Percentiles rank a stretch among this genome's conserved stretches.
Conservation (phyloP, 2,888 invertebrate genomes). For the Glyphotaelius pellucidus region DNA sequence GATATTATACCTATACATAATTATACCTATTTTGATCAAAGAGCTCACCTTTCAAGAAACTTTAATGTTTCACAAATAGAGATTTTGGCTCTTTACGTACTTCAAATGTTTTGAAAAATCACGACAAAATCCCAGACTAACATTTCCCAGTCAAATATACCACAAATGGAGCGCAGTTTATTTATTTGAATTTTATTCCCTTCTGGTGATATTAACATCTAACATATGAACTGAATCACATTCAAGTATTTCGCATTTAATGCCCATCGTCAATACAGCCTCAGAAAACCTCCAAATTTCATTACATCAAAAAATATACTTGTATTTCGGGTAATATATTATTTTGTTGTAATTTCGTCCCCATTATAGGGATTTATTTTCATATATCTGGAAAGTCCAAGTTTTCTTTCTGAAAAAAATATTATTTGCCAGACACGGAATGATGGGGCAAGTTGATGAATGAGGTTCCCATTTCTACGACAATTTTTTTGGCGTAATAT, state of each 20-base stretch:
- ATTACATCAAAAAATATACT: constrained; percentile 37
- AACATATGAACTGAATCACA: constrained; percentile 60
- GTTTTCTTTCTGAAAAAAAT: constrained; percentile 57
- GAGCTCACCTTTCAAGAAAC: neutral
- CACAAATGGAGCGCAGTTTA: constrained; percentile 64
- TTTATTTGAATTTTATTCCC: constrained; percentile 65
- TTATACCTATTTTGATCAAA: too few relatives aligned
- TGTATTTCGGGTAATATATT: neutral
- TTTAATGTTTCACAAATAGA: neutral
- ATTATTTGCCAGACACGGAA: constrained; percentile 52
- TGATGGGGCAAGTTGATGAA: constrained; percentile 60
- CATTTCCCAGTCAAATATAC: neutral
- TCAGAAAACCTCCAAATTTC: constrained; percentile 47
- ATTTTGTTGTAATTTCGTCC: neutral
- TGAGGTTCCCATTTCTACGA: constrained; percentile 60
- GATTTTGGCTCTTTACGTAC: neutral
- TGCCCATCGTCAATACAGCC: constrained; percentile 45
- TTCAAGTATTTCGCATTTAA: constrained; percentile 53
- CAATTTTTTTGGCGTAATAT: constrained; percentile 64
- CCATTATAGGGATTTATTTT: constrained; percentile 28
- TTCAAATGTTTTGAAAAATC: constrained; percentile 17
- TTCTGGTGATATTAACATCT: constrained; percentile 61
- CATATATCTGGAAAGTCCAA: constrained; percentile 48
- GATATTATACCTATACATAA: too few relatives aligned
- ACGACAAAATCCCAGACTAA: neutral